Evolutionary conservation across 30 jellyfish, hydroid and myxozoan species (phyloP).

Genomic region (Aurelia sp.): DNA sequence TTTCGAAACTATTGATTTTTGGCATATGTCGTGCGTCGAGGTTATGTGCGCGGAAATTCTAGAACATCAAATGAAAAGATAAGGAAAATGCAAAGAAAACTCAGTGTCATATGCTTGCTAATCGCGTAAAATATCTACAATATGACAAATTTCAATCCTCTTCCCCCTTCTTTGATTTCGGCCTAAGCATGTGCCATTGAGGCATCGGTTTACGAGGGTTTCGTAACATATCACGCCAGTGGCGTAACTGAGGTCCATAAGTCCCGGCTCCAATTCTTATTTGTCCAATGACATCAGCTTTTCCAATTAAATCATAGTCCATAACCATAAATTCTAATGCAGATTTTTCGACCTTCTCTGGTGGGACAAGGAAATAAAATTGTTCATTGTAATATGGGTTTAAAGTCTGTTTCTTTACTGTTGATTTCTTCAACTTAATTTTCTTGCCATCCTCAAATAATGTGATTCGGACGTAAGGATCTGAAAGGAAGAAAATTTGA

Average conservation of each 20-base stretch:
- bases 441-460: slow-evolving; percentile 52
- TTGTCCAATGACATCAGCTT: slow-evolving; percentile 90
- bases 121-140: too few relatives aligned
- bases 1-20: too few relatives aligned
- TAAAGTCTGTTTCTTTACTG: slow-evolving; percentile 69
- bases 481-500: not conserved
- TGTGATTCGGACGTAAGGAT: slow-evolving; percentile 79
- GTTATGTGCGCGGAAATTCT: too few relatives aligned
- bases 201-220: slow-evolving; percentile 80
- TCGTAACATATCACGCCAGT: slow-evolving; percentile 89
- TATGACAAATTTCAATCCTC: slow-evolving; percentile 5
- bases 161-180: slow-evolving; percentile 81
- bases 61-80: too few relatives aligned
- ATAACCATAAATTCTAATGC: slow-evolving; percentile 74
- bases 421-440: slow-evolving; percentile 63
- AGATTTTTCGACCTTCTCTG: slow-evolving; percentile 69
- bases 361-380: slow-evolving; percentile 52
- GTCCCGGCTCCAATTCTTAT: slow-evolving; percentile 75
- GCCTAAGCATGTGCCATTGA: slow-evolving; percentile 90
- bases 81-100: too few relatives aligned
- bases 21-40: too few relatives aligned
- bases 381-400: slow-evolving; percentile 87
- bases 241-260: slow-evolving; percentile 92
- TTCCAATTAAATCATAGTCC: slow-evolving; percentile 84
- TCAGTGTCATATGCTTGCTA: too few relatives aligned